Percentiles rank a stretch among this genome's conserved stretches.
Conservation (phyloP, 2,113 vertebrate species). For the Paradoxurus hermaphroditus region DNA sequence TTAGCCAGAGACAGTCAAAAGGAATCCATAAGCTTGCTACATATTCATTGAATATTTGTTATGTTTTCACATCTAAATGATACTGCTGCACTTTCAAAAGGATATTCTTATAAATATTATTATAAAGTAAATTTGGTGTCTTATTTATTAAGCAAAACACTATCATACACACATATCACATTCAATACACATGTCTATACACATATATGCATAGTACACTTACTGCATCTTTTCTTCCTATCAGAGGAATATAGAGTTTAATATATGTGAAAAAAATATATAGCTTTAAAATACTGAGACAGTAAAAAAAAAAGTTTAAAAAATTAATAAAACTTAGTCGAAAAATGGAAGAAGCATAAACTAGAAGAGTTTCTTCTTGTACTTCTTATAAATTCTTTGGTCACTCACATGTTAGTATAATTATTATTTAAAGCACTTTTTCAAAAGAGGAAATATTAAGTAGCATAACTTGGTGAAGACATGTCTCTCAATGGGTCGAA, state of each 20-base stretch:
- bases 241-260: background rate
- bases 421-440: background rate
- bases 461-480: background rate
- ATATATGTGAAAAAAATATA: background rate
- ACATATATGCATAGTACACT: background rate
- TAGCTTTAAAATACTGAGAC: background rate
- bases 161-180: background rate
- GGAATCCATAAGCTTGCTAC: background rate
- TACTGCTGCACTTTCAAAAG: background rate
- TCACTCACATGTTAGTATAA: background rate
- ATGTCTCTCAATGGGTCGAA: background rate
- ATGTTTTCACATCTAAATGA: slow-evolving; percentile 22
- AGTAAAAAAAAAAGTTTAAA: background rate
- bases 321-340: background rate
- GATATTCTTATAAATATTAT: background rate
- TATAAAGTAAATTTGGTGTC: slow-evolving; percentile 9
- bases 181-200: background rate
- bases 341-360: background rate
- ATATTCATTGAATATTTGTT: background rate
- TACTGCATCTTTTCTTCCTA: background rate
- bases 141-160: slow-evolving; percentile 41
- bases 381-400: background rate
- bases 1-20: background rate
- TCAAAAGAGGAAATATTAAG: background rate
- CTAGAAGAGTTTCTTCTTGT: background rate